Evolutionary conservation across 37 sponge, comb jelly and placozoan genomes (phyloP), one percentile per base, ranked within the genome.

Genomic region (Tethya wilhelma): DNA sequence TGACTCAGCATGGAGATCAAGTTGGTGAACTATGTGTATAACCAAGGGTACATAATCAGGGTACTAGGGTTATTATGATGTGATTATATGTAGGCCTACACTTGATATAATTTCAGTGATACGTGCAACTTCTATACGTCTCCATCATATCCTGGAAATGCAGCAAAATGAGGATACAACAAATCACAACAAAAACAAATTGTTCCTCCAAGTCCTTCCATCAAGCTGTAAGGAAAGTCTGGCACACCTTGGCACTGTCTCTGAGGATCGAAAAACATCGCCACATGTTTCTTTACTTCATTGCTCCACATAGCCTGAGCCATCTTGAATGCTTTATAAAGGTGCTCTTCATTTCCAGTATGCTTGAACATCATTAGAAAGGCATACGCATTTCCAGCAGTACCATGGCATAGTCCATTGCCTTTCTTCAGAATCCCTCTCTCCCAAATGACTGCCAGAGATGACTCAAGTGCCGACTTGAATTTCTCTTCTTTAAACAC

Each of bases 401-500:
- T 83, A 0, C 94, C 94, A 64, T 93, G 94, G 36, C 94, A 93
- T 19, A 89, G 37, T 12, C 87, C 87, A 70, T 49, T 56, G 0
- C 94, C 94, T 73, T 93, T 93, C 63, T 79, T 75, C 4, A 89
- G 56, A 31, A 93, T 44, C 7, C 94, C 94, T 57, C 84, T 69
- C 77, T 93, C 68, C 94, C 94, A 93, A 7, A 89, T 63, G 19
- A 44, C 44, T 26, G 59, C 59, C 36, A 82, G 79, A 44, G 81
- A 41, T 38, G 14, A 40, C 4, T 85, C 82, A 1, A 86, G 79
- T 2, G 90, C 74, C 28, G 59, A 44, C 1, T 49, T 30, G 2
- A 83, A 79, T 26, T 68, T 72, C 0, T 63, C 65, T 2, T 86
- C 86, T 7, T 42, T 60, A 26, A 73, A 60, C 25, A 78, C 77